Base-by-base conservation (phyloP, 1,140 invertebrate genomes). In the Mylabris phalerata region DNA sequence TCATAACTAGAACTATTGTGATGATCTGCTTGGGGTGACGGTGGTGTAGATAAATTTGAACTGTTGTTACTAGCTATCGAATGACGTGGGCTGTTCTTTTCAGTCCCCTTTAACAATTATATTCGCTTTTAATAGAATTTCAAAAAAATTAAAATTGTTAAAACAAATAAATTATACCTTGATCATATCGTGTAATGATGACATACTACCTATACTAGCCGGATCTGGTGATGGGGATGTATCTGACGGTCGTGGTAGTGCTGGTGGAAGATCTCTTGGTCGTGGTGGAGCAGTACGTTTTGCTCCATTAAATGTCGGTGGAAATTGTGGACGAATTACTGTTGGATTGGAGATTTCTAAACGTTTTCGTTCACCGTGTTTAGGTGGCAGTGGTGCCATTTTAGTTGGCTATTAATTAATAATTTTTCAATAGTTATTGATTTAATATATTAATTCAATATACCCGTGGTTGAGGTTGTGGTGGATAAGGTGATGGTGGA, bases 31-130 rank as follows among this genome's bases (percentile, higher is more conserved):
- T 83, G 83, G 38, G 86, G 86, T 69, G 84, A 86, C n/a, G 87
- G 87, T 54, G 87, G 86, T 58, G 85, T 89, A 55, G 86, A 88
- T 61, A 85, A 78, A 73, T 87, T 88, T 67, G 85, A 89, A 75
- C 86, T 89, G 73, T 88, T 89, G 74, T 90, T 90, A 42, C 88
- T 90, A 26, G 86, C 86, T 66, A 89, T 84, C 41, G 88, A 90
- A 71, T 89, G 87, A 51, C 87, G 79, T 40, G 86, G 73, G 57
- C 73, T 74, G 47, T 65, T 62, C 64, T 64, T 66, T 48, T 73
- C 73, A 5, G 70, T 67, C 42, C 61, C 65, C 71, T 75, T 50
- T 55, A 70, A 60, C 11, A 52, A 60, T 10, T 44, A 9, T 46
- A 46, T 46, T 9, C 6, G 11, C 6, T 40, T 7, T 40, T 40